phyloP scores from a whole-genome alignment of 2,113 vertebrate genomes.

The Melanotaenia duboulayi region DNA sequence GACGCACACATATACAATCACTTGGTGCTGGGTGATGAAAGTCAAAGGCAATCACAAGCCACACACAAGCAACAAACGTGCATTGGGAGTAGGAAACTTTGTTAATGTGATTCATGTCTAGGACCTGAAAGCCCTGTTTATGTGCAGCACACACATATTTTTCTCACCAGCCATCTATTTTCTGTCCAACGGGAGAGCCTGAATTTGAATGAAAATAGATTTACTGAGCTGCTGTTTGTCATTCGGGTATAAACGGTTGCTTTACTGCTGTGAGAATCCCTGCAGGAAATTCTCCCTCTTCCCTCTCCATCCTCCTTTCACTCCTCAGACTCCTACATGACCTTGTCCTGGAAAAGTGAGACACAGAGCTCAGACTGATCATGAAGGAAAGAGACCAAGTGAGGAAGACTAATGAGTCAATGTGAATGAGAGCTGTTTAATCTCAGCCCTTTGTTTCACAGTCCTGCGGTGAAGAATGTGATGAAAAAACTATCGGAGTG shows the following conservation, averaged over 20 bases:
- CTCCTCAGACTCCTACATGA: constrained; percentile 64
- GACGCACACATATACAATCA: constrained; percentile 16
- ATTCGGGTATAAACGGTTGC: constrained; percentile 33
- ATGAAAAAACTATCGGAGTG: constrained; percentile 50
- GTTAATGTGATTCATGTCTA: constrained; percentile 24
- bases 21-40: constrained; percentile 74
- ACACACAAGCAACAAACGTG: constrained; percentile 40
- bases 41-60: constrained; percentile 75
- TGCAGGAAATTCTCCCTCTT: constrained; percentile 41
- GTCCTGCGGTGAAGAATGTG: constrained; percentile 51
- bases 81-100: constrained; percentile 47
- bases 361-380: constrained; percentile 50
- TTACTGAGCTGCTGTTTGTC: constrained; percentile 21
- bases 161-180: background rate
- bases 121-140: constrained; percentile 15
- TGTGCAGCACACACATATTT: background rate
- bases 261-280: constrained; percentile 37
- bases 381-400: constrained; percentile 38
- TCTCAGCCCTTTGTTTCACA: constrained; percentile 70
- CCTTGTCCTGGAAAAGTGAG: constrained; percentile 68
- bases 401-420: constrained; percentile 71
- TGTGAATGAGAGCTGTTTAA: constrained; percentile 68
- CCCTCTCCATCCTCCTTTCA: constrained; percentile 29
- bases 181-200: constrained; percentile 11
- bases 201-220: constrained; percentile 48